phyloP scores from a whole-genome alignment of 2,113 vertebrate genomes.

The Rhombomys opimus region DNA sequence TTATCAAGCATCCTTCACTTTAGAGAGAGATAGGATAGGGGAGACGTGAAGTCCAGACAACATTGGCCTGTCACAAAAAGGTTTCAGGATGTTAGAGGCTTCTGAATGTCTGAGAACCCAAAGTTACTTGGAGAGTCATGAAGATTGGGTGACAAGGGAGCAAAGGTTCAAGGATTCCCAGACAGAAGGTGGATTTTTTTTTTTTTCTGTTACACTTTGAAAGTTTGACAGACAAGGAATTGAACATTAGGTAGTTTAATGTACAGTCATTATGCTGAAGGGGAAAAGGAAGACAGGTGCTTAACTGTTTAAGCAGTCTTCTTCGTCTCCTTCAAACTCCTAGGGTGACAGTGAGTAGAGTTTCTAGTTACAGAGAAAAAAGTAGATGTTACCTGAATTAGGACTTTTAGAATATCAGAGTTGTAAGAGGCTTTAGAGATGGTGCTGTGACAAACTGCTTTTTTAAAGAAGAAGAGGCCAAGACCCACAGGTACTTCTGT shows the following conservation, averaged over 20 bases:
- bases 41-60: not conserved
- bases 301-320: not conserved
- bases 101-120: not conserved
- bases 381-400: not conserved
- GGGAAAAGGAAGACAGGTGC: not conserved
- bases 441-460: not conserved
- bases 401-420: not conserved
- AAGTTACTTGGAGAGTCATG: not conserved
- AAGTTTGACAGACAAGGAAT: constrained; percentile 9
- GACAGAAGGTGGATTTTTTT: not conserved
- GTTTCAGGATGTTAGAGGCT: not conserved
- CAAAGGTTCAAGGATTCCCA: constrained; percentile 13
- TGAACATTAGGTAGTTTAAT: not conserved
- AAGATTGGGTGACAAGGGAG: not conserved
- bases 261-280: not conserved
- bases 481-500: not conserved
- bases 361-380: not conserved
- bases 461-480: not conserved
- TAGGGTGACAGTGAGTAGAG: not conserved
- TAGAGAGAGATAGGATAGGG: not conserved
- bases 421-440: not conserved
- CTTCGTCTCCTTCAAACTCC: not conserved
- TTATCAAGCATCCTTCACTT: not conserved
- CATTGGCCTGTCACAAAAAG: not conserved
- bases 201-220: constrained; percentile 2